Base-by-base conservation (phyloP, 2,797 vertebrate species). In the Cynopterus sphinx region DNA sequence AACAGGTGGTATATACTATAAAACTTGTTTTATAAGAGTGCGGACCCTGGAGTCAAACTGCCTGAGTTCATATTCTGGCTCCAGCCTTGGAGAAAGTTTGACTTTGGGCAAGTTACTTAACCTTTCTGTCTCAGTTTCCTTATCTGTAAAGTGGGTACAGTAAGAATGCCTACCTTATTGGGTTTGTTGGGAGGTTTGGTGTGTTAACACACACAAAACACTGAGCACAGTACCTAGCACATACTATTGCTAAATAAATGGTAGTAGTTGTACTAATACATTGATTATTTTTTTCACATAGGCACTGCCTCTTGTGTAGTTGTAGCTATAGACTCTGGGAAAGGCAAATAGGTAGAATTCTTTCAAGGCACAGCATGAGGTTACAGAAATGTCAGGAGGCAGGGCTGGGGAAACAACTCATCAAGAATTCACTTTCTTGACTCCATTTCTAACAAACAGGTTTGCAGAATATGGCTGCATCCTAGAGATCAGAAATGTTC, bases 391-490 rank as follows among this genome's bases (percentile, higher is more conserved):
- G 92, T 49, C 91, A 93, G 41, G 88, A 65, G 43, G 59, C 67
- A 61, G 79, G 94, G 82, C 84, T 78, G 86, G 55, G 63, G 65
- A 71, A 93, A 74, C 55, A 95, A 92, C 65, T 94, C 90, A 96
- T 79, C 73, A 96, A 33, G 84, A 95, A 97, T 94, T 43, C 94
- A 75, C 85, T 96, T 97, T 96, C 85, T 85, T 97, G 93, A 81
- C 82, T 88, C 97, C 81, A 94, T 85, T 97, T 97, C 96, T 85
- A 87, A 87, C 96, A 90, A 97, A 96, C 97, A 99, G 99, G 90
- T 99, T 99, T 98, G 99, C 98, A 57, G 99, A 99, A 96, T 99
- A 99, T 39, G 99, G 99, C 95, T 99, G 99, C 91, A 98, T 99
- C 90, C 97, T 99, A 96, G 99, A 99, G 98, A 99, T 99, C 97